Conservation (phyloP, 2,113 vertebrate species). For the Eudyptes chrysolophus region DNA sequence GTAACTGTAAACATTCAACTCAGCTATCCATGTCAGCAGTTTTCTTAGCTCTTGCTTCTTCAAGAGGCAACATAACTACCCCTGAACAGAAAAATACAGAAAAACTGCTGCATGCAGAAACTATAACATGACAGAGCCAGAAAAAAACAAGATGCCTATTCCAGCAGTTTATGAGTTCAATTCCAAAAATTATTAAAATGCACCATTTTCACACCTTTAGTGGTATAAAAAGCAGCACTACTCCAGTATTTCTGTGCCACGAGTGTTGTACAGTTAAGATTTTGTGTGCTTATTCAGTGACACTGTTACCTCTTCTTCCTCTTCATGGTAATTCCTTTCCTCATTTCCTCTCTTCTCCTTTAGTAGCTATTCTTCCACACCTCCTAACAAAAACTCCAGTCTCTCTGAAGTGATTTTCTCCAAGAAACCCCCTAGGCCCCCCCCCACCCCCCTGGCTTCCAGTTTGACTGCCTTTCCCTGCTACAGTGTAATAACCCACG, state of each 20-base stretch:
- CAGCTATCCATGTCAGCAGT: background rate
- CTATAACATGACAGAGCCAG: background rate
- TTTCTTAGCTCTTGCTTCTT: background rate
- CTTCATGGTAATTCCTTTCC: background rate
- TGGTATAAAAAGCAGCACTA: background rate
- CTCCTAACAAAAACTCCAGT: background rate
- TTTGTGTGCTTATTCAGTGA: background rate
- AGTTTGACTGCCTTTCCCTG: background rate
- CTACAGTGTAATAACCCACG: background rate
- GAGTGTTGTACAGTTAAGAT: background rate
- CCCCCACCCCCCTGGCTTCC: rapidly evolving
- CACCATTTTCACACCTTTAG: background rate
- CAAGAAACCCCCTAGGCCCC: background rate
- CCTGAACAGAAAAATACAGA: background rate
- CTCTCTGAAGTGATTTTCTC: background rate
- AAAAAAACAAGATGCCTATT: background rate
- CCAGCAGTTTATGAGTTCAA: background rate
- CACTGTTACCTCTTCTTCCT: background rate
- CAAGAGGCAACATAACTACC: background rate
- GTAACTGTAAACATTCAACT: background rate
- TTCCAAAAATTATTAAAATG: background rate
- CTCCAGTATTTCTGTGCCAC: background rate
- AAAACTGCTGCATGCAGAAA: background rate
- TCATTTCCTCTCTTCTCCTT: background rate
- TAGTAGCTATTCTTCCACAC: background rate